These are phyloP conservation scores for Cyaniris semiargus DNA, from an alignment of 2,888 invertebrate species.

Conservation along the genomic window DNA sequence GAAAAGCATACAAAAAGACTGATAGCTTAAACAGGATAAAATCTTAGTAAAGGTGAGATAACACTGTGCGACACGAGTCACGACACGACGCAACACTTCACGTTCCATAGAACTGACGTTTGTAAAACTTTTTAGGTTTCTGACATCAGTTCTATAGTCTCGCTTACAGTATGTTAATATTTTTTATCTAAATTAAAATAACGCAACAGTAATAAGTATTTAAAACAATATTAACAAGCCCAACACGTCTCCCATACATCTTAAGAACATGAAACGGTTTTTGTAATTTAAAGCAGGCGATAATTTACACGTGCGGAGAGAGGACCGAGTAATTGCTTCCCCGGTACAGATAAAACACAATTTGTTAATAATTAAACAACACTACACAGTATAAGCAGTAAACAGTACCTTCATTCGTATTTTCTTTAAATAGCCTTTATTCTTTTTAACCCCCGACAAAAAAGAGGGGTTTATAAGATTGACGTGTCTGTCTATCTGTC, in stretches of 20 bases:
- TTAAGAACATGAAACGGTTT: conserved; percentile 8
- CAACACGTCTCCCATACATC: conserved; percentile 10
- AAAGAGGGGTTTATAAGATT: too few relatives aligned
- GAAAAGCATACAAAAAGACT: too few relatives aligned
- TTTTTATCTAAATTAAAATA: neutral
- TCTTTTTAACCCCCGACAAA: too few relatives aligned
- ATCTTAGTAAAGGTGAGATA: too few relatives aligned
- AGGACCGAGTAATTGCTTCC: conserved; percentile 19
- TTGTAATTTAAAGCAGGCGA: conserved; percentile 17
- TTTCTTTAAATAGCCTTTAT: neutral
- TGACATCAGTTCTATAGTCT: too few relatives aligned
- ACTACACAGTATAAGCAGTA: neutral
- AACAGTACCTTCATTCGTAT: neutral
- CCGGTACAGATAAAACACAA: conserved; percentile 17
- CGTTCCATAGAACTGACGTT: too few relatives aligned
- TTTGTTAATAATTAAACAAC: conserved; percentile 26
- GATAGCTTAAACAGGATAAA: too few relatives aligned
- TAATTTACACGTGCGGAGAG: conserved; percentile 13
- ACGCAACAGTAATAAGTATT: neutral
- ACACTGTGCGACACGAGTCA: too few relatives aligned
- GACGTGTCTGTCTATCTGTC: too few relatives aligned
- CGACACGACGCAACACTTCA: too few relatives aligned
- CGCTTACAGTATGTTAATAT: too few relatives aligned
- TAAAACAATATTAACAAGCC: neutral
- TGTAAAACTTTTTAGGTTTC: too few relatives aligned